Evolutionary conservation across 92 coral and sea anemone genomes (phyloP), one percentile per base, ranked within the genome.

Genomic region (Ricordea florida): DNA sequence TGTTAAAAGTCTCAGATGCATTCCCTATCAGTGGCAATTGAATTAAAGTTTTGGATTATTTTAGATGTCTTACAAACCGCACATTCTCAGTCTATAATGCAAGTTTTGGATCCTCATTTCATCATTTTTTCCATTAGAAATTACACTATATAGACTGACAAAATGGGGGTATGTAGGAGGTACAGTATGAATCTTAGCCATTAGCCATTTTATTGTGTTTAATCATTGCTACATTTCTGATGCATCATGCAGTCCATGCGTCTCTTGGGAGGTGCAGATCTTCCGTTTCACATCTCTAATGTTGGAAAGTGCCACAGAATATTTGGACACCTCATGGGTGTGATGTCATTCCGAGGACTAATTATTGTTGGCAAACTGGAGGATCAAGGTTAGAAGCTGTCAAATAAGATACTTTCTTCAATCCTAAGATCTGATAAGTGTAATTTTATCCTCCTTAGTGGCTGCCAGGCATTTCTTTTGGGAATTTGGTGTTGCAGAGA

Each of bases 291-390:
- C 76, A 69, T 91, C 51, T 59, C 90, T 14, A 91, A 90, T 69
- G 83, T 90, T 67, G 85, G 78, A 37, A 82, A 83, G 52, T 94
- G 98, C 43, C 87, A 84, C 58, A 79, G 83, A 46, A 89, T 85
- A 2, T 92, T 94, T 71, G 76, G 94, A 36, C 90, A 92, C 34
- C 77, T 94, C 67, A 94, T 94, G 82, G 97, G 97, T 29, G 85
- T 89, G 37, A 72, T 65, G 31, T 87, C 97, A 15, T 82, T 84
- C 56, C 80, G 92, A 57, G 92, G 94, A 10, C 64, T 94, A 72
- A 89, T 88, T 11, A 90, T 94, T 43, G 97, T 94, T 30, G 98
- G 98, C 42, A 94, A 94, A 58, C 63, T 87, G 87, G 92, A 94
- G 40, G 93, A 88, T 33, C 89, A 78, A 62, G 96, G 98, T 93